Conservation (phyloP, 2,113 vertebrate genomes). For the Petaurus breviceps region DNA sequence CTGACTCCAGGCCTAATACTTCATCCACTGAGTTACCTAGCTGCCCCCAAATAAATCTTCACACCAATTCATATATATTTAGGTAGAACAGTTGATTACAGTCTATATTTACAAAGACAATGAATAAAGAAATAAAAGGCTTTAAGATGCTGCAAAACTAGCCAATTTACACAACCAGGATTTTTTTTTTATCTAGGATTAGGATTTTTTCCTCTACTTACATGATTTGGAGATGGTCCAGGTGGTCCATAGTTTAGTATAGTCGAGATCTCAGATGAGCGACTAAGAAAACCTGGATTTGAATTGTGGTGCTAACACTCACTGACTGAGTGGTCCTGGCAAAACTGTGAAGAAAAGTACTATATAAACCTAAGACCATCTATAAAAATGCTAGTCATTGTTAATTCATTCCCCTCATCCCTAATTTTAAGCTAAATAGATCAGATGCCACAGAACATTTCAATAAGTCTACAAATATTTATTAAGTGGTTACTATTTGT, state of each 20-base stretch:
- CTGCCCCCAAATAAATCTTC: neutral
- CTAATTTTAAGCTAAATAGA: neutral
- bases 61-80: constrained; percentile 35
- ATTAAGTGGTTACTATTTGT: too few species aligned
- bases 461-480: too few species aligned
- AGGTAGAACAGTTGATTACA: constrained; percentile 22
- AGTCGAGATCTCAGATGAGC: neutral
- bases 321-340: neutral
- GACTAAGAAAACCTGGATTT: neutral
- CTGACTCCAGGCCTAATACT: too few species aligned
- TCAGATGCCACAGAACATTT: neutral
- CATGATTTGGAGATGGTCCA: constrained; percentile 41
- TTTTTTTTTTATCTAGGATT: neutral
- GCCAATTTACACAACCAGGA: constrained; percentile 27
- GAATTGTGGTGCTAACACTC: neutral
- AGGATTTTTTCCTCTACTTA: constrained; percentile 13
- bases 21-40: too few species aligned
- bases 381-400: neutral
- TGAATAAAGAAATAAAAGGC: constrained; percentile 60
- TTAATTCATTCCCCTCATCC: neutral
- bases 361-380: neutral
- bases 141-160: constrained; percentile 36
- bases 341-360: neutral
- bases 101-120: constrained; percentile 37
- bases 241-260: constrained; percentile 20